These are phyloP conservation scores for Aptenodytes patagonicus DNA, from an alignment of 2,113 vertebrate species.

Conservation along the genomic window DNA sequence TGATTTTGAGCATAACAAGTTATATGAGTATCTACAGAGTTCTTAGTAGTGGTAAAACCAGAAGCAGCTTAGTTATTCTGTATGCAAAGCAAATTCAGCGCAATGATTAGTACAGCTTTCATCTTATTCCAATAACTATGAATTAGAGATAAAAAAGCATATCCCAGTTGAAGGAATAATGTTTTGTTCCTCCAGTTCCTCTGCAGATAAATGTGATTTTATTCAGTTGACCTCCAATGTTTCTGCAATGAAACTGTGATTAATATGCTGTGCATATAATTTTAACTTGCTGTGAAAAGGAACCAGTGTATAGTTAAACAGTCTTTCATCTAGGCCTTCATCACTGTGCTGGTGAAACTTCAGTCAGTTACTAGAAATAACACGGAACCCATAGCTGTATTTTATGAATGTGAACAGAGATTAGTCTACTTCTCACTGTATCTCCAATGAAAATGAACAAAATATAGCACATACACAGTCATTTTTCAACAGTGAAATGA, in stretches of 20 bases:
- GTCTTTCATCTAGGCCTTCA: background rate
- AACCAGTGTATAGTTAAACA: background rate
- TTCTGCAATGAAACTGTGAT: background rate
- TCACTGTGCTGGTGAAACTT: background rate
- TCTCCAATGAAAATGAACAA: background rate
- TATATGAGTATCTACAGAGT: background rate
- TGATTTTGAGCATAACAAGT: background rate
- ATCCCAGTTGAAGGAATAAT: background rate
- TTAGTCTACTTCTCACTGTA: background rate
- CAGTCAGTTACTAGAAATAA: background rate
- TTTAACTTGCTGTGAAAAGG: conserved; percentile 7
- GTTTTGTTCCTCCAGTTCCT: conserved; percentile 11
- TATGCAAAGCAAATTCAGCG: background rate
- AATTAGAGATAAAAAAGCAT: conserved; percentile 9
- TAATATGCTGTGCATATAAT: background rate
- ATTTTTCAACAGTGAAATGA: background rate
- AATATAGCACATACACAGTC: background rate
- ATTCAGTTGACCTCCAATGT: background rate
- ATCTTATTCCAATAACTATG: conserved; percentile 27
- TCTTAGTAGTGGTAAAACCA: background rate
- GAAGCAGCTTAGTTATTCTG: background rate
- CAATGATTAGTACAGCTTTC: conserved; percentile 25
- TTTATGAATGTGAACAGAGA: background rate
- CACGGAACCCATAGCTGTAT: background rate
- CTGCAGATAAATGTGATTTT: conserved; percentile 6